phyloP scores from a whole-genome alignment of 92 coral and sea anemone genomes.

The Palythoa heliodiscus region DNA sequence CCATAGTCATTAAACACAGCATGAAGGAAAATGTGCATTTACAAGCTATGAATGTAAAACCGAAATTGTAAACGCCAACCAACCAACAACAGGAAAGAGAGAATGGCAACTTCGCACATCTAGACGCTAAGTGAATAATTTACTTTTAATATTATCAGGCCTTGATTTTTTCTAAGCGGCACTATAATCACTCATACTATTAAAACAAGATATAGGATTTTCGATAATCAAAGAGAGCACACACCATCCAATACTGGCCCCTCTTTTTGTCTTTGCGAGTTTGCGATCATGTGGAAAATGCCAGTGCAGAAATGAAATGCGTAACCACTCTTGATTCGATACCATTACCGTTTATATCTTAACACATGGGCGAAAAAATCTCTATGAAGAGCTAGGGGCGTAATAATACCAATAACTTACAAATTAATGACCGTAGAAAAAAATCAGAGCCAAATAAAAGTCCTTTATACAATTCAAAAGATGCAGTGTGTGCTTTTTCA shows the following conservation, averaged over 20 bases:
- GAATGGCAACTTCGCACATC: constrained; percentile 8
- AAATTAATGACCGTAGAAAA: too few relatives aligned
- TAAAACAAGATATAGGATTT: not conserved
- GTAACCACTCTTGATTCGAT: too few relatives aligned
- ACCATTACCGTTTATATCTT: too few relatives aligned
- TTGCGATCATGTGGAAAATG: constrained; percentile 4
- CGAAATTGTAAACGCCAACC: not conserved
- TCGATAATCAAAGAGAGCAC: not conserved
- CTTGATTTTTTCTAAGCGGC: not conserved
- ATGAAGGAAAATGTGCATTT: not conserved
- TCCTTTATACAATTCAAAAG: not conserved
- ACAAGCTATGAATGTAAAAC: not conserved
- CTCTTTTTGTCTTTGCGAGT: not conserved
- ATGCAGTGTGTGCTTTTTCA: not conserved
- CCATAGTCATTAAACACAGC: not conserved
- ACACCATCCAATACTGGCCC: not conserved
- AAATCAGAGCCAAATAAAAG: too few relatives aligned
- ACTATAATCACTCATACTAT: not conserved
- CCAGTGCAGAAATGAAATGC: not conserved
- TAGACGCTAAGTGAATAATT: not conserved
- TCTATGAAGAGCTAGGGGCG: not conserved
- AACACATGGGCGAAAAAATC: not conserved
- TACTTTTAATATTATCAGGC: not conserved
- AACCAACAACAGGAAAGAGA: not conserved
- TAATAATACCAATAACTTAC: not conserved